A percentile compares a stretch with the other conserved stretches of the same genome.
Evolutionary conservation across 2,113 vertebrate species (phyloP).

Genomic region (Elephas maximus): DNA sequence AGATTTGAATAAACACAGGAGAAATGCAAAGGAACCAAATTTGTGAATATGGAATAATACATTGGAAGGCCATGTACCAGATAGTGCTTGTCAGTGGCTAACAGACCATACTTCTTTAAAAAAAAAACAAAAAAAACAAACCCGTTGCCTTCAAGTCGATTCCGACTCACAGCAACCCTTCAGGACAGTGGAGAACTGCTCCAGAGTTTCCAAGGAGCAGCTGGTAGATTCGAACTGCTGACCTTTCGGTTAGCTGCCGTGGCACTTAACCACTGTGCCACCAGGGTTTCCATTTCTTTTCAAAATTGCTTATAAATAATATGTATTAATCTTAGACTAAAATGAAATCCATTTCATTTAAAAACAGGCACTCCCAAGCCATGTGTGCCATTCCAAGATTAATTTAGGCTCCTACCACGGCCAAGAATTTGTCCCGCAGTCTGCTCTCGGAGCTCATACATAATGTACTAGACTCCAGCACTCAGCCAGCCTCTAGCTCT

Average conservation of each 20-base stretch:
- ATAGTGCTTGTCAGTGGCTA: accelerated
- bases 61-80: accelerated
- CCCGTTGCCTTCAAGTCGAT: too few species aligned
- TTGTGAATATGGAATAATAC: neutral
- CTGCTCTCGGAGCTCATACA: neutral
- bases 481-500: neutral
- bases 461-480: accelerated
- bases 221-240: too few species aligned
- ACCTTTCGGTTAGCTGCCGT: too few species aligned
- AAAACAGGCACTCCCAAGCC: neutral
- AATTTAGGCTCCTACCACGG: neutral
- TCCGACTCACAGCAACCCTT: too few species aligned
- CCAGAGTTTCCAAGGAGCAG: too few species aligned
- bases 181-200: too few species aligned
- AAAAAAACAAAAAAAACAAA: too few species aligned
- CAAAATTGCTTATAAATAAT: neutral
- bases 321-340: neutral
- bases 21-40: neutral
- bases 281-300: too few species aligned
- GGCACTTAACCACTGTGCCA: too few species aligned
- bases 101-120: neutral
- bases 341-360: neutral
- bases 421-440: neutral
- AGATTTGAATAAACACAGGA: neutral
- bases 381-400: neutral